These are phyloP conservation scores for Epizoanthus stellaris DNA, from an alignment of 92 coral and sea anemone species.

Conservation along the genomic window DNA sequence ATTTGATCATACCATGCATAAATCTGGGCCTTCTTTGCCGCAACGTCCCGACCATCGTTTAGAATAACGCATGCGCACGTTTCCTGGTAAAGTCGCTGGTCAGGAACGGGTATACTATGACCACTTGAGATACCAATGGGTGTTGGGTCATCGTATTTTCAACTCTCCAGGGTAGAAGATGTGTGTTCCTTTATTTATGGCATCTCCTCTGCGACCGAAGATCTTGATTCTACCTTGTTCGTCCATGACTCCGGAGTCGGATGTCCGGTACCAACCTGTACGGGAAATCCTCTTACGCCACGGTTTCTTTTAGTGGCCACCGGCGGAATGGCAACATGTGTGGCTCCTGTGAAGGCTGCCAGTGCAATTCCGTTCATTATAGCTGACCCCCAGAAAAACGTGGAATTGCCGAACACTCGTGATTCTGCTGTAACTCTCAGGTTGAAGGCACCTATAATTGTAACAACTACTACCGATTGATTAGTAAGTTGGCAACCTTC, in stretches of 20 bases:
- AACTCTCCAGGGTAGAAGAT: constrained; percentile 40
- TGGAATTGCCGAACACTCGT: no score
- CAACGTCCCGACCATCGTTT: not conserved
- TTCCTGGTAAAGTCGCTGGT: constrained; percentile 42
- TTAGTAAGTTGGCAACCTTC: no score
- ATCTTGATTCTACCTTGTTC: constrained; percentile 22
- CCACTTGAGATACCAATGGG: constrained; percentile 26
- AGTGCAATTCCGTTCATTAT: no score
- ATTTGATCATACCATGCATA: constrained; percentile 10
- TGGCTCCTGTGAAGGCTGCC: no score
- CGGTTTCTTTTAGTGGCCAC: no score
- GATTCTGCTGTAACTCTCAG: no score
- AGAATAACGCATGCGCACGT: constrained; percentile 6
- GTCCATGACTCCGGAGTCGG: constrained; percentile 44
- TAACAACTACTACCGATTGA: no score
- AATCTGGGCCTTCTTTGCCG: constrained; percentile 16
- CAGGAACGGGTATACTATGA: constrained; percentile 33
- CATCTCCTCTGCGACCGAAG: constrained; percentile 26
- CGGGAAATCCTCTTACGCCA: constrained; percentile 12
- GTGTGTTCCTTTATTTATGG: constrained; percentile 45
- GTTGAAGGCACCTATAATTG: no score
- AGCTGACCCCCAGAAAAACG: no score
- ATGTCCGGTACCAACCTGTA: constrained; percentile 48
- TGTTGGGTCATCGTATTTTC: constrained; percentile 33
- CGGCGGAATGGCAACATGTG: no score